These are phyloP conservation scores for Mylabris phalerata DNA, from an alignment of 1,140 invertebrate genomes.

Conservation along the genomic window DNA sequence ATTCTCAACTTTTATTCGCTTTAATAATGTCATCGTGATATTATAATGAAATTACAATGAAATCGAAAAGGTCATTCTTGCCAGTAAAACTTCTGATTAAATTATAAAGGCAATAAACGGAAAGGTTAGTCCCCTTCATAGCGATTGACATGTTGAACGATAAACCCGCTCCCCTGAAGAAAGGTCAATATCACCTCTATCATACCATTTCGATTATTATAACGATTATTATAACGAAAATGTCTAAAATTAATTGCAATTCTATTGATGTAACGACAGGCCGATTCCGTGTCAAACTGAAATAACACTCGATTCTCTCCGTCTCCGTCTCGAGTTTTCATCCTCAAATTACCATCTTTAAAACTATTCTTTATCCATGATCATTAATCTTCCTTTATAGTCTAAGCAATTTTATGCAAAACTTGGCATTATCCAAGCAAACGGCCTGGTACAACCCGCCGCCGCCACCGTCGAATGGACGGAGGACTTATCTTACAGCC, in stretches of 20 bases:
- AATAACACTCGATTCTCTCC: slow-evolving; percentile 6
- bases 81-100: slow-evolving; percentile 31
- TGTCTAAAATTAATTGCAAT: too few species aligned
- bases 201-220: too few species aligned
- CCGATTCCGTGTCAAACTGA: slow-evolving; percentile 6
- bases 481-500: slow-evolving; percentile 33
- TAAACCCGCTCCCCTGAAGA: neutral
- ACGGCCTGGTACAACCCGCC: neutral
- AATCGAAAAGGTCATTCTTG: slow-evolving; percentile 29
- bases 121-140: slow-evolving; percentile 25
- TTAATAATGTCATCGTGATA: slow-evolving; percentile 28
- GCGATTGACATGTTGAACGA: slow-evolving; percentile 20
- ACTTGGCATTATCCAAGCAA: slow-evolving; percentile 31
- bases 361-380: slow-evolving; percentile 33
- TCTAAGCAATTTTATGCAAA: slow-evolving; percentile 38
- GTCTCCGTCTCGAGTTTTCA: slow-evolving; percentile 1
- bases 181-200: slow-evolving; percentile 10
- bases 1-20: neutral
- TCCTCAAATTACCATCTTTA: slow-evolving; percentile 30
- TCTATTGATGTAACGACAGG: neutral
- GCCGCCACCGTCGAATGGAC: slow-evolving; percentile 9
- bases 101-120: slow-evolving; percentile 30
- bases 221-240: too few species aligned
- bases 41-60: slow-evolving; percentile 30
- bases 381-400: slow-evolving; percentile 39